A percentile compares a stretch with the other conserved stretches of the same genome.
These are phyloP conservation scores for Neria commutata DNA, from an alignment of 2,888 invertebrate genomes.

Conservation along the genomic window DNA sequence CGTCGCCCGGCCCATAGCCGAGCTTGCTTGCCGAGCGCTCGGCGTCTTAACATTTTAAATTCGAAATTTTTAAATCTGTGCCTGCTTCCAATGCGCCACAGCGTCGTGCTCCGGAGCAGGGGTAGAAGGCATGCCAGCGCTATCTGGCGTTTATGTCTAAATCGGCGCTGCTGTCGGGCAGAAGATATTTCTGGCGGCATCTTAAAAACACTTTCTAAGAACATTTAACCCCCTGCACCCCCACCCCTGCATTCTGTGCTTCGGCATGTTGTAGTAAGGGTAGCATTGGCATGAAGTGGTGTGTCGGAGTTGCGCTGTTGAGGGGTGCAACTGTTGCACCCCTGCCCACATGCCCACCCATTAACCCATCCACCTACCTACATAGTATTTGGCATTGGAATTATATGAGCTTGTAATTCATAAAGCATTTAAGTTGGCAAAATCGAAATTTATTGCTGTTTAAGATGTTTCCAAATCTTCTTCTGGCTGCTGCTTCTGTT, in stretches of 20 bases:
- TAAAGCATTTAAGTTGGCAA: conserved; percentile 58
- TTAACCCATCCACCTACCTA: background rate
- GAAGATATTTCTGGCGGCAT: conserved; percentile 34
- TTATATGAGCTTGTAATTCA: conserved; percentile 58
- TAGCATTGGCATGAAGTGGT: background rate
- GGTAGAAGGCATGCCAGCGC: conserved; percentile 38
- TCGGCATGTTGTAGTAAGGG: background rate
- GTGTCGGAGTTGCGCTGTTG: conserved; percentile 12
- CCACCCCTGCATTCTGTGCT: background rate
- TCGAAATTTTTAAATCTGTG: conserved; percentile 37
- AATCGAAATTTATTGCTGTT: conserved; percentile 62
- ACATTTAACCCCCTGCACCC: conserved; percentile 23
- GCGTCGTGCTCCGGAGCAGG: background rate
- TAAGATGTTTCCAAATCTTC: conserved; percentile 49
- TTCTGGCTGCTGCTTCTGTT: background rate
- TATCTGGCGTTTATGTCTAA: conserved; percentile 43
- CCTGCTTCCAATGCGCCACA: conserved; percentile 1
- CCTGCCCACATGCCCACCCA: background rate
- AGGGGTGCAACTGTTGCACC: conserved; percentile 9
- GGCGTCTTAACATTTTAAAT: conserved; percentile 42
- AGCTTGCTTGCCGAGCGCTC: conserved; percentile 12
- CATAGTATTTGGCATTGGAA: background rate
- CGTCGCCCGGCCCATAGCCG: conserved; percentile 1
- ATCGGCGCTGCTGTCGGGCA: conserved; percentile 42
- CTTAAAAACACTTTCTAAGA: conserved; percentile 49